Evolutionary conservation across 2,797 vertebrate species (phyloP).

Genomic region (Cygnus olor): DNA sequence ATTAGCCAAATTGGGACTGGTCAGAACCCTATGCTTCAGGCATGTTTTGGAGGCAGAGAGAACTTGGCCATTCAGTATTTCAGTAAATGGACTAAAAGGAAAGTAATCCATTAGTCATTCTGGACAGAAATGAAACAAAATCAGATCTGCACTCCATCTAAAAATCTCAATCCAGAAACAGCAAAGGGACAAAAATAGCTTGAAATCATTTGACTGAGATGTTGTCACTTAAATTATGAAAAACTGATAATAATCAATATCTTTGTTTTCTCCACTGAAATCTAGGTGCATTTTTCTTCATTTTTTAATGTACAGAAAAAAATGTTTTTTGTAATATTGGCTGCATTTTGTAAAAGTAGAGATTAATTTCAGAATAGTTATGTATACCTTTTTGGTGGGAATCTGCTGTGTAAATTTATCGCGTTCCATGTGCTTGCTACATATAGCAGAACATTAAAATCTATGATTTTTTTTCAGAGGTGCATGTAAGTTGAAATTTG

Average conservation of each 20-base stretch:
- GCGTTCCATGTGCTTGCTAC: not conserved
- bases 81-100: not conserved
- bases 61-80: not conserved
- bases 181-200: not conserved
- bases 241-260: not conserved
- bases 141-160: not conserved
- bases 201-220: not conserved
- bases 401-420: not conserved
- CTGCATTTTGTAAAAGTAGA: not conserved
- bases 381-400: not conserved
- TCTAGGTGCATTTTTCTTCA: not conserved
- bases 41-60: not conserved
- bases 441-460: not conserved
- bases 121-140: not conserved
- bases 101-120: not conserved
- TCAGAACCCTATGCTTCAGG: not conserved
- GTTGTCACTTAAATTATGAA: not conserved
- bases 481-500: not conserved
- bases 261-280: not conserved
- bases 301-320: not conserved
- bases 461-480: not conserved
- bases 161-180: not conserved
- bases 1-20: not conserved
- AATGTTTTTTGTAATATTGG: not conserved
- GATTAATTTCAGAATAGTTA: not conserved